Conservation (phyloP, 2,797 vertebrate genomes). For the Sarcophilus harrisii region DNA sequence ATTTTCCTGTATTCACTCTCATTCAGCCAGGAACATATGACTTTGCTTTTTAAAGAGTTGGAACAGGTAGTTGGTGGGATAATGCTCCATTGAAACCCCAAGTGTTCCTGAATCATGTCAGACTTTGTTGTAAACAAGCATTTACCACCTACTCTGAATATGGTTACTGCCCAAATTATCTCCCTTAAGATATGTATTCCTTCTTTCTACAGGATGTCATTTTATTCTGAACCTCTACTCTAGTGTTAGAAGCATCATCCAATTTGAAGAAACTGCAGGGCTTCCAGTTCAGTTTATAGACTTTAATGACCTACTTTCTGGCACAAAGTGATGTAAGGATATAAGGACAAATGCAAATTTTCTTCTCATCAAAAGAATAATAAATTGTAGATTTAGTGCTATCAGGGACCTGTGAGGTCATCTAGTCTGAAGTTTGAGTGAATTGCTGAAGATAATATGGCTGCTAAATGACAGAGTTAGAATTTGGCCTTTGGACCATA, state of each 20-base stretch:
- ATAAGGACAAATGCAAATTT: background rate
- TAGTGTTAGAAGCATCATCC: background rate
- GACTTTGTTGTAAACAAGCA: background rate
- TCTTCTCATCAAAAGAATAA: background rate
- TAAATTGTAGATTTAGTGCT: background rate
- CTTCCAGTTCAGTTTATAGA: background rate
- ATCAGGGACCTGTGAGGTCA: background rate
- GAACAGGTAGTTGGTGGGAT: background rate
- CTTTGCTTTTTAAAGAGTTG: background rate
- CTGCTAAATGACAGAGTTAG: background rate
- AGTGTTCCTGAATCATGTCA: background rate
- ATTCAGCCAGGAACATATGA: background rate
- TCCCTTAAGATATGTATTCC: background rate
- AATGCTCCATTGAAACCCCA: background rate
- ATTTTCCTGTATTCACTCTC: background rate
- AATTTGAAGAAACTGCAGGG: background rate
- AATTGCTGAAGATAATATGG: background rate
- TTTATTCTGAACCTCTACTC: background rate
- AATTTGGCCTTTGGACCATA: background rate
- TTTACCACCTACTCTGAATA: background rate
- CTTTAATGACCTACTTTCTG: background rate
- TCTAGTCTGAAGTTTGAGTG: background rate
- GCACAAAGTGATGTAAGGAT: background rate
- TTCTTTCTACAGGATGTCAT: background rate
- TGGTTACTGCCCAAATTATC: background rate